These are phyloP conservation scores for Phoxinus phoxinus DNA, from an alignment of 2,113 vertebrate genomes.

Conservation along the genomic window DNA sequence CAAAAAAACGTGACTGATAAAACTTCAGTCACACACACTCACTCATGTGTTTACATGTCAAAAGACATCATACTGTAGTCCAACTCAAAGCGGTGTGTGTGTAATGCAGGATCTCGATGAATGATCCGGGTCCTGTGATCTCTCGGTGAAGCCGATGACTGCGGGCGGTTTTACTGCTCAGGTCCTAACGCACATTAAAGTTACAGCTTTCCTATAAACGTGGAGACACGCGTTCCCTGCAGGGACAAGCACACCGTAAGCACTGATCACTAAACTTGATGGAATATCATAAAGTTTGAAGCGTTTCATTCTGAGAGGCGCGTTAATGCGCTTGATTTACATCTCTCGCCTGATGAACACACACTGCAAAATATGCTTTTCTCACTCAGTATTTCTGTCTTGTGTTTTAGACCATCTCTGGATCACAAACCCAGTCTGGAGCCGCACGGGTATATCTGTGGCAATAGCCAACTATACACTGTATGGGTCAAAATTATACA, in stretches of 20 bases:
- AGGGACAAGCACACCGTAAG: conserved; percentile 10
- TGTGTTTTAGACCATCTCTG: no score
- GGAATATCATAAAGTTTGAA: conserved; percentile 48
- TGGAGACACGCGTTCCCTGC: neutral
- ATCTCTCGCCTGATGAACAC: neutral
- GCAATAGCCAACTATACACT: no score
- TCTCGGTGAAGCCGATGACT: neutral
- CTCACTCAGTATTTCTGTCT: no score
- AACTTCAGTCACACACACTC: no score
- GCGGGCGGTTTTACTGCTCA: neutral
- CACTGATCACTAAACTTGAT: conserved; percentile 53
- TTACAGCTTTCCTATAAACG: conserved; percentile 30
- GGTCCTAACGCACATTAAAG: conserved; percentile 32
- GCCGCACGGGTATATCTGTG: no score
- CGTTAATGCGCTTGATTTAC: neutral
- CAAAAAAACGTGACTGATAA: no score
- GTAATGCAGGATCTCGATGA: no score
- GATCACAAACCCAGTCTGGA: no score
- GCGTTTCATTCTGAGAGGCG: neutral
- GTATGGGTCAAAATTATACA: no score
- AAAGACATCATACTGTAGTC: neutral
- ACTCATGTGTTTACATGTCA: no score
- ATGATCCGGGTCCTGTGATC: neutral
- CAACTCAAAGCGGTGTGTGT: neutral
- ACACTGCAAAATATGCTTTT: no score